A percentile compares a stretch with the other conserved stretches of the same genome.
These are phyloP conservation scores for Caenorhabditis sinica DNA, from an alignment of 2,888 invertebrate species.

Conservation along the genomic window DNA sequence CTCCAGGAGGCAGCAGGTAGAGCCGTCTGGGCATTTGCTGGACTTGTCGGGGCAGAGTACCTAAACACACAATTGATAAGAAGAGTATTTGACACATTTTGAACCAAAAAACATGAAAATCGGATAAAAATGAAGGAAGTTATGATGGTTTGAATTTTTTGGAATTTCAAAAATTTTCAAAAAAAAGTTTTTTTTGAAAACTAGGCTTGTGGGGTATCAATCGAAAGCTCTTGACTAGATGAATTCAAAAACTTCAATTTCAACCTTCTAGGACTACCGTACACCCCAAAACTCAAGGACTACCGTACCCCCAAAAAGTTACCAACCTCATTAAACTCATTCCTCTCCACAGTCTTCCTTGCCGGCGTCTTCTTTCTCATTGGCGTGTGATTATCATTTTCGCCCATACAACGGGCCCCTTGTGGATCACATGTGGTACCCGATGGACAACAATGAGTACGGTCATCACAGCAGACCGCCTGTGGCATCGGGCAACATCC, in stretches of 20 bases:
- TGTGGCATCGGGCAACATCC: constrained; percentile 74
- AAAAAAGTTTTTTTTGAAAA: background rate
- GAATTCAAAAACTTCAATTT: background rate
- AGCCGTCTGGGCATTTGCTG: constrained; percentile 63
- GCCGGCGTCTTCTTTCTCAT: constrained; percentile 62
- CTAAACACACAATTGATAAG: background rate
- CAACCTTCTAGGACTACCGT: background rate
- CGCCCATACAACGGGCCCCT: constrained; percentile 42
- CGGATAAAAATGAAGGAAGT: background rate
- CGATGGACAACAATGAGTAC: constrained; percentile 62
- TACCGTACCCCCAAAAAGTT: too few relatives aligned
- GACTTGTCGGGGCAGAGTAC: constrained; percentile 66
- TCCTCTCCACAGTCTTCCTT: constrained; percentile 45
- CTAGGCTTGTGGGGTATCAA: background rate
- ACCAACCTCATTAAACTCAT: constrained; percentile 61
- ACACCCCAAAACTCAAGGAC: too few relatives aligned
- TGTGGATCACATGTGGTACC: constrained; percentile 57
- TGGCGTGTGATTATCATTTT: constrained; percentile 13
- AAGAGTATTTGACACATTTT: background rate
- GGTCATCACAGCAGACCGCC: constrained; percentile 69
- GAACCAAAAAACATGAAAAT: background rate
- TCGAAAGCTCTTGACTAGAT: background rate
- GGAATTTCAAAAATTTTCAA: constrained; percentile 3
- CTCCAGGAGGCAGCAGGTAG: constrained; percentile 66
- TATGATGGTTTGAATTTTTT: background rate